Base-by-base conservation (phyloP, 2,888 invertebrate species). In the Rhodophaea formosa region DNA sequence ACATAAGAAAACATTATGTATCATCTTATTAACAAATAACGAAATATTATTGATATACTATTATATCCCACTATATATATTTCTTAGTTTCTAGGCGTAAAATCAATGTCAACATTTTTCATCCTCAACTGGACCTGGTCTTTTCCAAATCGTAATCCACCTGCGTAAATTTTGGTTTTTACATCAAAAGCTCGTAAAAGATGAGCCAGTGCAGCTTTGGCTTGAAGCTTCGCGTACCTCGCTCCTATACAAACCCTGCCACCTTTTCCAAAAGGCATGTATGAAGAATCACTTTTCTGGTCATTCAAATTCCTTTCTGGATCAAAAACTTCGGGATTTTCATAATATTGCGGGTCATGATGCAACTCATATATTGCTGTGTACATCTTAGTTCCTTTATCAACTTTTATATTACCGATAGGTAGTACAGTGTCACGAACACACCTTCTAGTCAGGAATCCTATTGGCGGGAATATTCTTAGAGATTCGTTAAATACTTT, bases 251-350 rank as follows among this genome's bases (percentile, higher is more conserved):
- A 92, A 15, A 78, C 71, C 42, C 92, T 73, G 5, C 82, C 80
- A 0, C 91, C 91, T 67, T 75, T 84, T 0, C 92, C 91, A 63
- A 91, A 92, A 0, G 91, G 88, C 67, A 87, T 66, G 57, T 82
- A 91, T 0, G 75, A 72, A 30, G 71, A 65, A 17, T 82, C 80
- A 44, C 44, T 44, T 44, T 44, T 44, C 47, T 29, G 65, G 1
- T 56, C 39, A 39, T 35, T 56, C 23, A 42, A 47, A 47, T 23
- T 29, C 53, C 89, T 74, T 2, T 89, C 85, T 1, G 91, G 90
- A 58, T 87, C 76, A 64, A 89, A 91, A 1, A 72, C 75, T 52
- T 86, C 77, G 0, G 92, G 92, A 12, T 92, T 72, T 0, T 83
- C 77, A 60, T 79, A 90, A 63, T 84, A 80, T 45, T 84, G 73